Evolutionary conservation across 2,888 invertebrate genomes (phyloP).

Genomic region (Chalcosyrphus nemorum): DNA sequence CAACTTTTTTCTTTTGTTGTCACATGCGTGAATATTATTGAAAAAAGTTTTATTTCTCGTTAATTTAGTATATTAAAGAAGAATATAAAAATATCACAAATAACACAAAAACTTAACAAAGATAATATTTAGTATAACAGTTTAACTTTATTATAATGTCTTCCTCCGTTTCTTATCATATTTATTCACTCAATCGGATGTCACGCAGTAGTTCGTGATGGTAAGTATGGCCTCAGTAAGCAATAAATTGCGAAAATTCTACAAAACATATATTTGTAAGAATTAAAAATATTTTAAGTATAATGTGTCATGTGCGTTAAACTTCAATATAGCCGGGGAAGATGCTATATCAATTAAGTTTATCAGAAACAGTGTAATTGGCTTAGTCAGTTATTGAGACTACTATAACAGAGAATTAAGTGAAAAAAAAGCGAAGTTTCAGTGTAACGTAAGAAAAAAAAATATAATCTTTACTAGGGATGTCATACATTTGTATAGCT

Average conservation of each 20-base stretch:
- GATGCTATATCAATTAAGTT: slow-evolving; percentile 80
- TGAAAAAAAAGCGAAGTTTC: too few relatives aligned
- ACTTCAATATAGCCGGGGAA: slow-evolving; percentile 82
- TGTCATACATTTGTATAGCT: neutral
- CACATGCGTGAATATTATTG: slow-evolving; percentile 73
- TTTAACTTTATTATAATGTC: slow-evolving; percentile 45
- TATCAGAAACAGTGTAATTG: slow-evolving; percentile 11
- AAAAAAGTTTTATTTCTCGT: slow-evolving; percentile 75
- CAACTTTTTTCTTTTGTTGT: slow-evolving; percentile 70
- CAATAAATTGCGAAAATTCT: slow-evolving; percentile 73
- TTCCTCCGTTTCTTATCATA: slow-evolving; percentile 57
- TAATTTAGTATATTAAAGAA: slow-evolving; percentile 56
- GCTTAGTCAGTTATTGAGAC: too few relatives aligned
- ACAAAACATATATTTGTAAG: neutral
- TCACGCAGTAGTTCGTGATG: slow-evolving; percentile 25
- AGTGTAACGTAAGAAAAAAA: neutral
- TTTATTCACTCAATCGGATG: slow-evolving; percentile 53
- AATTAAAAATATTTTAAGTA: slow-evolving; percentile 61
- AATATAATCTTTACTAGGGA: neutral
- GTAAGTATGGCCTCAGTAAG: slow-evolving; percentile 75
- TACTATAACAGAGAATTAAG: too few relatives aligned
- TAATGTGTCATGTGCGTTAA: slow-evolving; percentile 70
- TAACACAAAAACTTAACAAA: slow-evolving; percentile 64
- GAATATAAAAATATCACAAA: slow-evolving; percentile 64
- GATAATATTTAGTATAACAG: slow-evolving; percentile 43